Evolutionary conservation across 2,113 vertebrate species (phyloP), one percentile per base, ranked within the genome.

Genomic region (Cheirogaleus medius): DNA sequence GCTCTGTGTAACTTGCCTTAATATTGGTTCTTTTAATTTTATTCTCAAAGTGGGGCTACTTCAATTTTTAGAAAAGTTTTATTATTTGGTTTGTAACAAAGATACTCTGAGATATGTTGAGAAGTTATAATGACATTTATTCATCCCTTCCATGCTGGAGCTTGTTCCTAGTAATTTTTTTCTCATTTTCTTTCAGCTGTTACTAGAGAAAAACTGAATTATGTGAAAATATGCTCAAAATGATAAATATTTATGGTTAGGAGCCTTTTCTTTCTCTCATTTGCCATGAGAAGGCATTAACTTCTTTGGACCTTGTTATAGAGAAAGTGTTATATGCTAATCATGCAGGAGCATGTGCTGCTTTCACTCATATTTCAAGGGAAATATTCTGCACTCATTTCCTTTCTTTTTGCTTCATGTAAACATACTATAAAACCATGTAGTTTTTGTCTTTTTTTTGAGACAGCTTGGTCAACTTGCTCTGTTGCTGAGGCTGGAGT

Each of bases 201-300:
- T 87, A 39, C 27, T 68, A 47, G 32, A 88, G 77, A 86, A 94
- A 95, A 90, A 91, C 7, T 64, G 37, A 97, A 60, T 95, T 90
- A 56, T 90, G 13, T 86, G 68, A 87, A 83, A 87, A 10, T 69
- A 47, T 80, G 27, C 39, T 87, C 11, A 97, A 84, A 88, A 91
- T 66, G 58, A 92, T 64, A 90, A 76, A 64, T 82, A 85, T 49
- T 90, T 94, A 69, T 6, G 47, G 58, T 76, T 90, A 86, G 76
- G 69, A 92, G 44, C 32, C 14, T 94, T 77, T 84, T 34, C 58
- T 84, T 90, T 54, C 34, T 76, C 8, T 94, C 20, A 69, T 76
- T 92, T 7, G 17, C 29, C 49, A 77, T 63, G 60, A 63, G 60
- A 14, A 54, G 73, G 60, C 15, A 6, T 91, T 54, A n/a, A 54